These are phyloP conservation scores for Planiliza haematocheilus DNA, from an alignment of 2,113 vertebrate species.

Conservation along the genomic window DNA sequence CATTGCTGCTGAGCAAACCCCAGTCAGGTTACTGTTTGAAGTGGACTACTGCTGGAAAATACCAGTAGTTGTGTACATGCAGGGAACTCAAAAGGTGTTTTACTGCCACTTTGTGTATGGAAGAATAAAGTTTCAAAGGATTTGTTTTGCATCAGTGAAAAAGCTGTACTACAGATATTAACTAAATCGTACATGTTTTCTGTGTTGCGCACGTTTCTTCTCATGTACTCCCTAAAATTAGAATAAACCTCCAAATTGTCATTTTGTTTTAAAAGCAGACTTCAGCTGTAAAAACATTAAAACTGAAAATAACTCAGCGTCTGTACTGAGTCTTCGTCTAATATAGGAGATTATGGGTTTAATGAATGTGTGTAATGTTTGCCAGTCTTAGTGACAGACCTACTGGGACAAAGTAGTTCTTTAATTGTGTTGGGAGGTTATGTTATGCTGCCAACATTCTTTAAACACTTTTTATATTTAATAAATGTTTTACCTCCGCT, in stretches of 20 bases:
- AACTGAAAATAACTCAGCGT: neutral
- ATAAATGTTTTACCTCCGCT: neutral
- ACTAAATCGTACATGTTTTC: neutral
- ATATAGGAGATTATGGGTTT: neutral
- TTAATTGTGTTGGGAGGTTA: too few species aligned
- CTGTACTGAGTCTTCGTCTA: neutral
- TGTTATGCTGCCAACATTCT: too few species aligned
- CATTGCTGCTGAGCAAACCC: slow-evolving; percentile 9
- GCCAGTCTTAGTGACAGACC: too few species aligned
- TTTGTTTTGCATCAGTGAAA: too few species aligned
- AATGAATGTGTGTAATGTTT: too few species aligned
- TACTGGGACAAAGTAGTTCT: too few species aligned
- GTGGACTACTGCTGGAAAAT: neutral
- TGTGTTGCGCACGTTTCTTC: neutral
- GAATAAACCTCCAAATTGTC: neutral
- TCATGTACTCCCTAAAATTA: neutral
- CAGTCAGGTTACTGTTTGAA: slow-evolving; percentile 10
- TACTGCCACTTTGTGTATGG: too few species aligned
- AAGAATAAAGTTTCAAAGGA: too few species aligned
- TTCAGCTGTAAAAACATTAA: neutral
- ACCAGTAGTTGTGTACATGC: neutral
- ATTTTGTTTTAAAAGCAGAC: neutral
- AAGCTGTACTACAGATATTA: too few species aligned
- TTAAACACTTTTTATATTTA: too few species aligned
- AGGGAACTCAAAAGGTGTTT: too few species aligned